phyloP scores from a whole-genome alignment of 64 coral and sea anemone species.

The Montipora efflorescens region DNA sequence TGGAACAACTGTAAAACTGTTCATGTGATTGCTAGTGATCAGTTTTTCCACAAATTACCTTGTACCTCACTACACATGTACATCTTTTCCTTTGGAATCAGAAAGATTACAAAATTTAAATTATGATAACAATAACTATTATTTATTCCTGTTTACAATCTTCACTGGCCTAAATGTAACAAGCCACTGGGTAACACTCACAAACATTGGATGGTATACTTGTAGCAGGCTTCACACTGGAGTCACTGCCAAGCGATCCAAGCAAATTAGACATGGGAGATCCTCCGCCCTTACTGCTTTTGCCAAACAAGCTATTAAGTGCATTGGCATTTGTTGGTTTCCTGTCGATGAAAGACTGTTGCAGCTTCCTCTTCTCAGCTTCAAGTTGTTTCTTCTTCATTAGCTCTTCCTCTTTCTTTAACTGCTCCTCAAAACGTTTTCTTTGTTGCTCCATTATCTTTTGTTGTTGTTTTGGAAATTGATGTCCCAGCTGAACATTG shows the following conservation, averaged over 20 bases:
- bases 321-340: constrained; percentile 16
- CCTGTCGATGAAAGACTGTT: constrained; percentile 33
- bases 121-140: no score
- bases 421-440: constrained; percentile 38
- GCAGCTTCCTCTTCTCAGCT: constrained; percentile 43
- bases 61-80: neutral
- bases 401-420: constrained; percentile 51
- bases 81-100: neutral
- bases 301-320: constrained; percentile 42
- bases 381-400: constrained; percentile 70
- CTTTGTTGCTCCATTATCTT: constrained; percentile 64
- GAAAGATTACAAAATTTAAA: neutral
- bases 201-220: constrained; percentile 12
- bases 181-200: neutral
- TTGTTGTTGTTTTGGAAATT: constrained; percentile 67
- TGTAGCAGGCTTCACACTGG: neutral
- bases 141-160: neutral
- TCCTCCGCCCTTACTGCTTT: neutral
- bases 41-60: no score
- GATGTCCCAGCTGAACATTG: constrained; percentile 46
- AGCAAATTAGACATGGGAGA: constrained; percentile 35
- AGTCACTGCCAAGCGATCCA: constrained; percentile 25
- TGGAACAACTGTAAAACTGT: no score
- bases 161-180: neutral
- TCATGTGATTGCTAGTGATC: no score